These are phyloP conservation scores for Chaitophorus viminalis DNA, from an alignment of 2,888 invertebrate species.

Conservation along the genomic window DNA sequence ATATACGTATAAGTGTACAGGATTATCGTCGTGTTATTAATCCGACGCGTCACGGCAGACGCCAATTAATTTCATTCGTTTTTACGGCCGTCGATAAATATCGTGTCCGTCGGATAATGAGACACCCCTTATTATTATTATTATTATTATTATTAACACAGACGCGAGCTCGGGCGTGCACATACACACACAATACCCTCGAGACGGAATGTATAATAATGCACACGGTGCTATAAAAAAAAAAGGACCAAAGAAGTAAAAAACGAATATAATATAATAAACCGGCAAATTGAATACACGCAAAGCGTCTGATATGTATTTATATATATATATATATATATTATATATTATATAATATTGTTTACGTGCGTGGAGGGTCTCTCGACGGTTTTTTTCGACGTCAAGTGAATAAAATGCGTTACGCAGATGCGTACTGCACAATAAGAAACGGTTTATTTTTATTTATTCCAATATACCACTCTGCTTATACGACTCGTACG, in stretches of 20 bases:
- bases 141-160: neutral
- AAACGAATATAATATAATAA: slow-evolving; percentile 36
- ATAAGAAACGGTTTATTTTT: neutral
- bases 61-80: slow-evolving; percentile 57
- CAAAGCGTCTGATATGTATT: neutral
- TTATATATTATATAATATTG: no score
- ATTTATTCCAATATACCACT: neutral
- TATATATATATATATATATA: no score
- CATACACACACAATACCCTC: neutral
- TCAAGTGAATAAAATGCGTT: slow-evolving; percentile 18
- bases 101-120: slow-evolving; percentile 47
- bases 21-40: slow-evolving; percentile 37
- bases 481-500: neutral
- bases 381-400: neutral
- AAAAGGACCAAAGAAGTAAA: neutral
- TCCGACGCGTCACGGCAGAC: slow-evolving; percentile 38
- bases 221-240: no score
- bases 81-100: slow-evolving; percentile 57
- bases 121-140: slow-evolving; percentile 42
- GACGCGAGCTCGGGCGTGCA: neutral
- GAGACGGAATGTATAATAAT: no score
- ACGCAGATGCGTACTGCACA: neutral
- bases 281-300: slow-evolving; percentile 50
- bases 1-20: no score
- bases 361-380: neutral